Percentiles rank a stretch among this genome's conserved stretches.
Conservation (phyloP, 2,113 vertebrate species). For the Piaya cayana region DNA sequence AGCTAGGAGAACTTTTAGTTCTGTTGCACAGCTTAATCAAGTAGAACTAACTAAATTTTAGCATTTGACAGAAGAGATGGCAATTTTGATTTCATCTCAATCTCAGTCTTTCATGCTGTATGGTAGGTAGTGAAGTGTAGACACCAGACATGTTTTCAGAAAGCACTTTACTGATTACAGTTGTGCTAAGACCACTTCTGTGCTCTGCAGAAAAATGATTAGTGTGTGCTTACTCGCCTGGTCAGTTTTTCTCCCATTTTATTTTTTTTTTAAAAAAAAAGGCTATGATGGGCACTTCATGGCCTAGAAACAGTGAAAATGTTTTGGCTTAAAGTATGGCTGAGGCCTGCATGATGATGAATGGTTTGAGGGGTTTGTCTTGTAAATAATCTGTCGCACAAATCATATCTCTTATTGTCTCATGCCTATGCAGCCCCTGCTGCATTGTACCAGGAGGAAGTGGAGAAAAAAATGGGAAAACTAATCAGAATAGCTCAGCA, state of each 20-base stretch:
- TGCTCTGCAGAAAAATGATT: not conserved
- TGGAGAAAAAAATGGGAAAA: not conserved
- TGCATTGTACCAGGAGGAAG: not conserved
- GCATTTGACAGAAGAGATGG: constrained; percentile 60
- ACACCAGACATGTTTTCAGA: constrained; percentile 24
- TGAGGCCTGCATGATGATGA: not conserved
- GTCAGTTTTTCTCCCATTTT: not conserved
- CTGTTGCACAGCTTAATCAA: constrained; percentile 56
- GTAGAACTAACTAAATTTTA: constrained; percentile 60
- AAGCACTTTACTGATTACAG: constrained; percentile 17
- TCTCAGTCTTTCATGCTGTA: constrained; percentile 21
- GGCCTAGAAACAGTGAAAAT: not conserved
- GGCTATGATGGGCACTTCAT: not conserved
- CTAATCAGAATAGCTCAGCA: not conserved
- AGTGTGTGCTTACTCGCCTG: not conserved
- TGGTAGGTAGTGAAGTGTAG: not conserved
- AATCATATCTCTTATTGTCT: rapidly evolving
- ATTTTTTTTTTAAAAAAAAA: not conserved
- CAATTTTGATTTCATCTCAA: constrained; percentile 53
- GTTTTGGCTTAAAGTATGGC: not conserved
- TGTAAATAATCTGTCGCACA: not conserved
- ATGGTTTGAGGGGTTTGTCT: not conserved
- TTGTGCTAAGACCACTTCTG: not conserved
- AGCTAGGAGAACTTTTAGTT: constrained; percentile 47
- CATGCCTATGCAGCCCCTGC: rapidly evolving